Percentiles rank a stretch among this genome's conserved stretches.
Evolutionary conservation across 2,113 vertebrate species (phyloP).

Genomic region (Oncorhynchus clarkii): DNA sequence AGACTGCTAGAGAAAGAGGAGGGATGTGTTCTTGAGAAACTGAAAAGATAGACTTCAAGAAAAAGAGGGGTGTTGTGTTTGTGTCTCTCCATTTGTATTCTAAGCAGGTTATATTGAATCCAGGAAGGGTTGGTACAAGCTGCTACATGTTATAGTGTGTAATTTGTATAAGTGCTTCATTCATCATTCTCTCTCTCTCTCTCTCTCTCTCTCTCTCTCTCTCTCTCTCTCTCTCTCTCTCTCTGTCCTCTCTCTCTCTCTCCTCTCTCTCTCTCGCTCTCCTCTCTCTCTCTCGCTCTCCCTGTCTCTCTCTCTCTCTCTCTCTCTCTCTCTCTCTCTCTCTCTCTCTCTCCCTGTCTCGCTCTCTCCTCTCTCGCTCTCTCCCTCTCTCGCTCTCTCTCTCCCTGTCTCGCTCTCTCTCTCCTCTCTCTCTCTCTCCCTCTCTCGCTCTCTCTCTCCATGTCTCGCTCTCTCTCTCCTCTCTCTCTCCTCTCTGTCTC

Average conservation of each 20-base stretch:
- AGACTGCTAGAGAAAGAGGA: not conserved
- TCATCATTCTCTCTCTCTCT: not conserved
- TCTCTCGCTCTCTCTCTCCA: conserved; percentile 14
- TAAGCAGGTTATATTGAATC: too few species aligned
- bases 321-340: not conserved
- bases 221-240: not conserved
- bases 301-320: too few species aligned
- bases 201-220: not conserved
- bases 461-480: not conserved
- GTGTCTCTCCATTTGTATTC: too few species aligned
- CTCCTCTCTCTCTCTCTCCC: conserved; percentile 8
- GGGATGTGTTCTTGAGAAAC: not conserved
- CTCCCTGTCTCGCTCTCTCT: too few species aligned
- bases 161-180: not conserved
- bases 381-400: too few species aligned
- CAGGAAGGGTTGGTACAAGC: too few species aligned
- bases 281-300: too few species aligned
- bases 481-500: conserved; percentile 13
- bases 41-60: not conserved
- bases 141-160: too few species aligned
- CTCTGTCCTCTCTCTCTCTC: conserved; percentile 18
- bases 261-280: too few species aligned
- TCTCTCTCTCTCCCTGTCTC: conserved; percentile 15
- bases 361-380: too few species aligned
- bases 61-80: not conserved